These are phyloP conservation scores for Lithosia quadra DNA, from an alignment of 2,888 invertebrate genomes.

Conservation along the genomic window DNA sequence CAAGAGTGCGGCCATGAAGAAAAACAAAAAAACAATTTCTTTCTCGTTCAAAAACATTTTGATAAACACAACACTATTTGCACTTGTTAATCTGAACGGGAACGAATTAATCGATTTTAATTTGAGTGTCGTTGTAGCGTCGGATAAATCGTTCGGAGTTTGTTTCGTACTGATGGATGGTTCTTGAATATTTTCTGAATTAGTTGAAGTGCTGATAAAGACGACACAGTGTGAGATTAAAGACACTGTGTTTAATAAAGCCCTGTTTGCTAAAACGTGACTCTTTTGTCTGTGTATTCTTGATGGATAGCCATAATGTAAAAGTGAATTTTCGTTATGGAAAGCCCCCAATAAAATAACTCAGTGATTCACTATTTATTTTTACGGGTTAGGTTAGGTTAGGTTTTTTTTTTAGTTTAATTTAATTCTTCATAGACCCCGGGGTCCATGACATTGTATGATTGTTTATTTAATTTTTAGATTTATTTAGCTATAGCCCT, in stretches of 20 bases:
- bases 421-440: too few relatives aligned
- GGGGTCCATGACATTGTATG: too few relatives aligned
- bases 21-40: conserved; percentile 68
- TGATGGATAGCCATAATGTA: not conserved
- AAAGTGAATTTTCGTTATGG: not conserved
- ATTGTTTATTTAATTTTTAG: too few relatives aligned
- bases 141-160: conserved; percentile 24
- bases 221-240: conserved; percentile 21
- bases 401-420: too few relatives aligned
- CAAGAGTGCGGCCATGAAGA: conserved; percentile 60
- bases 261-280: not conserved
- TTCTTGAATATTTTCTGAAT: not conserved
- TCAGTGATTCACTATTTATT: too few relatives aligned
- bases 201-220: conserved; percentile 24
- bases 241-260: conserved; percentile 14
- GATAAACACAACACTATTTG: conserved; percentile 8
- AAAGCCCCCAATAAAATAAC: not conserved
- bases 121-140: conserved; percentile 20
- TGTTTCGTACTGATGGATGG: conserved; percentile 16
- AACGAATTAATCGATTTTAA: conserved; percentile 8
- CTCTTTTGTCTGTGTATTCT: not conserved
- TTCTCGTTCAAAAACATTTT: conserved; percentile 70
- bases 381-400: not conserved
- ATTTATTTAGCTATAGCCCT: too few relatives aligned
- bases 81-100: not conserved